Percentiles rank a stretch among this genome's conserved stretches.
Evolutionary conservation across 2,888 invertebrate species (phyloP).

Genomic region (Campaea margaritaria): DNA sequence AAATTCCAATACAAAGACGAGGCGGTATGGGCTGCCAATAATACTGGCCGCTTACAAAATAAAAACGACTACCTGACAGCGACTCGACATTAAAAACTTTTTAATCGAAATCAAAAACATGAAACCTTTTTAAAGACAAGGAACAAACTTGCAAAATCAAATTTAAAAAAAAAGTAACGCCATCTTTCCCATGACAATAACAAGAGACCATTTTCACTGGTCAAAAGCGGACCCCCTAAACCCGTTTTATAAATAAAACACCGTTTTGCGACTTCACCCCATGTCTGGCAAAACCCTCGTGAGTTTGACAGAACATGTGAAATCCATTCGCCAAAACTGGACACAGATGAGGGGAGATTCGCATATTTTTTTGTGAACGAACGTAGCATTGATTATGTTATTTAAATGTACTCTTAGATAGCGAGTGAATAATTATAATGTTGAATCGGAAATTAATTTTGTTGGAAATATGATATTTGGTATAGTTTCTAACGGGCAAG

Average conservation of each 20-base stretch:
- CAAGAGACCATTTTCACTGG: background rate
- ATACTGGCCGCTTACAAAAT: no score
- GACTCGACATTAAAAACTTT: no score
- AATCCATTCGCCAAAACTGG: constrained; percentile 17
- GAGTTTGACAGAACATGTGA: constrained; percentile 28
- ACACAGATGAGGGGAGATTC: constrained; percentile 11
- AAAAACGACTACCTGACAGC: no score
- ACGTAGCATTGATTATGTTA: constrained; percentile 15
- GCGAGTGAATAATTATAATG: background rate
- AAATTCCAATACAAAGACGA: no score
- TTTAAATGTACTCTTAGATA: background rate
- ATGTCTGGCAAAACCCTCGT: constrained; percentile 7
- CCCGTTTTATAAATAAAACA: constrained; percentile 28
- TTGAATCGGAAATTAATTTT: constrained; percentile 3
- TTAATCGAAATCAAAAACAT: no score
- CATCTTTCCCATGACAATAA: background rate
- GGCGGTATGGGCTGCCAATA: no score
- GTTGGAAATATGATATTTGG: constrained; percentile 2
- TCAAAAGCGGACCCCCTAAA: constrained; percentile 3
- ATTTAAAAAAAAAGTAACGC: no score
- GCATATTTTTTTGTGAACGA: constrained; percentile 1
- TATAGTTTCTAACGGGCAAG: background rate
- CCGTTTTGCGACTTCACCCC: constrained; percentile 11
- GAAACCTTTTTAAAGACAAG: no score
- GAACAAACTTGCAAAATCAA: no score